Evolutionary conservation across 2,888 invertebrate species (phyloP), one percentile per base, ranked within the genome.

Genomic region (Clistopyga incitator): DNA sequence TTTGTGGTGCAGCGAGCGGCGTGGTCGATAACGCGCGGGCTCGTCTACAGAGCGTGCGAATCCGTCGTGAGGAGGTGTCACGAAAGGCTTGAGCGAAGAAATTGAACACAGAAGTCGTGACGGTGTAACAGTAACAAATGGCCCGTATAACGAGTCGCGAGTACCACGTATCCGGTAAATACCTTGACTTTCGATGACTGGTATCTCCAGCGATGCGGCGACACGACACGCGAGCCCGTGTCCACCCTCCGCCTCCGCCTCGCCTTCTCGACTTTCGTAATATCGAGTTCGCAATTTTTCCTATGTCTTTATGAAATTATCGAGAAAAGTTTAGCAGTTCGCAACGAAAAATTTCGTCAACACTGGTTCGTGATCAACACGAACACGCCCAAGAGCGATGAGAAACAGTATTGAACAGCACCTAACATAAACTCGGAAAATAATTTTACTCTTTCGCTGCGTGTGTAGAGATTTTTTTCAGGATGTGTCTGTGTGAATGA

Each of bases 111-210:
- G 61, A 45, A 20, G n/a, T 38, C 10, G 38, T 20, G 18, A 38
- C 11, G 18, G 64, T 38, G 64, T 38, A 64, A 15, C 38, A 64
- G 38, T 64, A 64, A 20, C 42, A 79, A 68, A 82, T 65, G 76
- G 61, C 72, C 15, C 47, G 75, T 77, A 64, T 77, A 61, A 74
- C 38, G 67, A 78, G 78, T 74, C 84, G 54, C 70, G 77, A 80
- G 84, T 82, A 84, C 78, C 81, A 83, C 82, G 84, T 83, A 86
- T 85, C 87, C 85, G 89, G 87, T 87, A 88, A 88, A 87, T 87
- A 89, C 86, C 89, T 86, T 89, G 87, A 82, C 54, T 72, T 45
- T 23, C 56, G 25, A 20, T 20, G 18, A 8, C 18, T 18, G 18
- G 8, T 38, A 20, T 38, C 38, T 18, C 38, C 38, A 13, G 23